Base-by-base conservation (phyloP, 2,113 vertebrate genomes). In the Synchiropus splendidus region DNA sequence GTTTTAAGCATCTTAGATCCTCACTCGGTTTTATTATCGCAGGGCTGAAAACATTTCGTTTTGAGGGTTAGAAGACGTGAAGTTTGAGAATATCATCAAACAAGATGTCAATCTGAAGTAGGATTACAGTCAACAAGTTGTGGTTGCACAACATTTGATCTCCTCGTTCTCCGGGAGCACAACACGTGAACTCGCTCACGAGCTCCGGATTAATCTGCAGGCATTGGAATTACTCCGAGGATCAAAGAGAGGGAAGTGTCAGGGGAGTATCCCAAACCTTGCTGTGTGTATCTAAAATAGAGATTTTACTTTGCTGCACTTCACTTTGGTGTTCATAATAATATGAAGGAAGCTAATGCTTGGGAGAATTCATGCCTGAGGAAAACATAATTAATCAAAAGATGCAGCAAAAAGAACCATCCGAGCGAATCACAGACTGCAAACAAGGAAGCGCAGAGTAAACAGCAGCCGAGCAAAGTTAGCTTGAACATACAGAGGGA, bases 141-240 rank as follows among this genome's bases (percentile, higher is more conserved):
- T 54, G 45, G 66, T 72, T 73, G 71, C 60, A 67, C 51, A 78
- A 78, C 69, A 75, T 79, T 67, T 64, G 75, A n/a, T 76, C 61
- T 55, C 54, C 66, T 56, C 52, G 54, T 47, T 67, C 59, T 63
- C 63, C 5, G 32, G 61, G 62, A 66, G 69, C 62, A 51, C 9
- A 42, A 53, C 61, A 49, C 66, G 70, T 69, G 68, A 80, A 74
- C 75, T 65, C 38, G 6, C 72, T 66, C 58, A 58, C 52, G 70
- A 61, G 72, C 53, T 54, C 50, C 55, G 70, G 77, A 82, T 79
- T 81, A 70, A 80, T 78, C 74, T 66, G 64, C 77, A 73, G 59
- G 52, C 70, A 18, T 62, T 54, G 51, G 76, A 79, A 80, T 83
- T 77, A 75, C 65, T 2, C 21, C 48, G 36, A 15, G 71, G 75